Conservation (phyloP, 2,113 vertebrate species). For the Pseudopipra pipra region DNA sequence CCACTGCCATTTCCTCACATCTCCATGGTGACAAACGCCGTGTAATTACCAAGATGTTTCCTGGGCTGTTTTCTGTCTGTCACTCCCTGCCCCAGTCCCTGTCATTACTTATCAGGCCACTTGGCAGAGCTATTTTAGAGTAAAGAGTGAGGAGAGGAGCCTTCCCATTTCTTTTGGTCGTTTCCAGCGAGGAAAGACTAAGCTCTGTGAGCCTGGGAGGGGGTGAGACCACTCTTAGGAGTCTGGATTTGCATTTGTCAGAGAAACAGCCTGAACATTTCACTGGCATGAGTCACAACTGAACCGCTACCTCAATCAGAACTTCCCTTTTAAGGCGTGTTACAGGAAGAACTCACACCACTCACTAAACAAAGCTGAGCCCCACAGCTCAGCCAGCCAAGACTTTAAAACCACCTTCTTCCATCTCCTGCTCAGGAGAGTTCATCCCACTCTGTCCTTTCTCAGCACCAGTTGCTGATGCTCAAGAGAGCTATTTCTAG, state of each 20-base stretch:
- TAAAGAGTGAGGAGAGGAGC: not conserved
- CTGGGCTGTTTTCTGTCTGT: not conserved
- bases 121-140: not conserved
- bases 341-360: conserved; percentile 37
- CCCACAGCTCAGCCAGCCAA: not conserved
- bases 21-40: not conserved
- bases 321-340: conserved; percentile 67
- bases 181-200: conserved; percentile 22
- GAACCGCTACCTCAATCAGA: conserved; percentile 39
- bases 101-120: not conserved
- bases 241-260: not conserved
- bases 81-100: not conserved
- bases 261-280: conserved; percentile 47
- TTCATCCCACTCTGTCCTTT: not conserved
- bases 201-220: not conserved
- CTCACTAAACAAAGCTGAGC: not conserved
- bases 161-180: not conserved
- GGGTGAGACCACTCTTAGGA: not conserved
- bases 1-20: not conserved
- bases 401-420: not conserved
- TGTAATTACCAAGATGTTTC: not conserved
- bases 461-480: not conserved
- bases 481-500: not conserved
- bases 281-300: conserved; percentile 67
- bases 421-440: not conserved